Evolutionary conservation across 1,140 invertebrate species (phyloP), one percentile per base, ranked within the genome.

Genomic region (Ceratina calcarata): DNA sequence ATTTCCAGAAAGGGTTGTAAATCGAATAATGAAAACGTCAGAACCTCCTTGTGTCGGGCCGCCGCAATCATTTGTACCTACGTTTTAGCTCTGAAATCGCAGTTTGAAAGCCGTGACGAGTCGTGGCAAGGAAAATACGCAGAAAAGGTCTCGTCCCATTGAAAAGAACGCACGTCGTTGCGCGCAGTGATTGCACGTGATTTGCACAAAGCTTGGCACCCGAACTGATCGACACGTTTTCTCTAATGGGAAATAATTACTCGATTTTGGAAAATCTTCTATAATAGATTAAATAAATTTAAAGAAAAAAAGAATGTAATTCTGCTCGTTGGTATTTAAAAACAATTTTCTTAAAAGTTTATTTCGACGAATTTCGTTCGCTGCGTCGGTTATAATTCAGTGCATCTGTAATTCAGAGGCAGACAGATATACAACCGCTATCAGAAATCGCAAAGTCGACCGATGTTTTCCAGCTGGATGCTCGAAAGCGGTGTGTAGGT

Each of bases 21-120:
- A 86, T 86, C 85, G 81, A 86, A 86, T 86, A 86, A 86, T 86
- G 84, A 86, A 86, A 86, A 86, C 80, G 85, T 86, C 81, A 86
- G 85, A 83, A 86, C 75, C 84, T 86, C 74, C 69, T 73, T 70
- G 70, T 75, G 84, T 82, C 67, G 84, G 61, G 69, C 45, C 75
- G 76, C 83, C 83, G 71, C 83, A 81, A 82, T 84, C 79, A 79
- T 85, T 85, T 78, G 69, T 73, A 67, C 74, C 69, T 70, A 66
- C 69, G 83, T 78, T 85, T 84, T 78, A 85, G 71, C 74, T 62
- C 71, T 71, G 76, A 86, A 85, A 85, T 79, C 75, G 67, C 55
- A 70, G 83, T 84, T 85, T 65, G 61, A 75, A 69, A 67, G 64
- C 45, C 12, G 18, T 20, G 64, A 51, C 22, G 66, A 51, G 71